Evolutionary conservation across 1,140 invertebrate genomes (phyloP).

Genomic region (Drosophila kurseongensis): DNA sequence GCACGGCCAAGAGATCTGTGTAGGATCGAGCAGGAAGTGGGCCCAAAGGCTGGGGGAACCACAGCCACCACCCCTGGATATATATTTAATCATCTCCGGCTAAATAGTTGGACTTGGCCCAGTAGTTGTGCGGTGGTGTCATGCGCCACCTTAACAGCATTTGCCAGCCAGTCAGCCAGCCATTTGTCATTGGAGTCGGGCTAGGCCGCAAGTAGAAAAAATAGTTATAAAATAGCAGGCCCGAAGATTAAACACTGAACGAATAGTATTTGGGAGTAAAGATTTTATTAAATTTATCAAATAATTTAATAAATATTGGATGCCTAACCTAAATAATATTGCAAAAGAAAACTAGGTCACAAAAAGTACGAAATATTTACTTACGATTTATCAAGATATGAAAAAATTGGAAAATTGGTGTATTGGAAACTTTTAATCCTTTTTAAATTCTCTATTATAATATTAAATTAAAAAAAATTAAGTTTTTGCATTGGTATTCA

Average conservation of each 20-base stretch:
- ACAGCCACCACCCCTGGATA: slow-evolving; percentile 23
- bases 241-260: slow-evolving; percentile 5
- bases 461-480: too few species aligned
- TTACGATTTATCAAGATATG: too few species aligned
- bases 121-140: slow-evolving; percentile 67
- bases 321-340: too few species aligned
- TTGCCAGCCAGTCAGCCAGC: slow-evolving; percentile 63
- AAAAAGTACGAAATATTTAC: too few species aligned
- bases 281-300: too few species aligned
- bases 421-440: too few species aligned
- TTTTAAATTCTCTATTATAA: too few species aligned
- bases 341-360: too few species aligned
- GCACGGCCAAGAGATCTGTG: slow-evolving; percentile 47
- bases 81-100: slow-evolving; percentile 49
- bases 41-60: not conserved
- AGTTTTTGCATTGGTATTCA: too few species aligned
- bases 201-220: slow-evolving; percentile 27
- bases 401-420: too few species aligned
- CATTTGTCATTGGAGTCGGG: slow-evolving; percentile 48
- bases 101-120: slow-evolving; percentile 67
- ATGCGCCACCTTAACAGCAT: slow-evolving; percentile 81
- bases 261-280: too few species aligned
- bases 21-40: slow-evolving; percentile 46
- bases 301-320: too few species aligned
- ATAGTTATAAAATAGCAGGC: slow-evolving; percentile 23